Percentiles rank a stretch among this genome's conserved stretches.
Conservation (phyloP, 2,888 invertebrate species). For the Neoaliturus tenellus region DNA sequence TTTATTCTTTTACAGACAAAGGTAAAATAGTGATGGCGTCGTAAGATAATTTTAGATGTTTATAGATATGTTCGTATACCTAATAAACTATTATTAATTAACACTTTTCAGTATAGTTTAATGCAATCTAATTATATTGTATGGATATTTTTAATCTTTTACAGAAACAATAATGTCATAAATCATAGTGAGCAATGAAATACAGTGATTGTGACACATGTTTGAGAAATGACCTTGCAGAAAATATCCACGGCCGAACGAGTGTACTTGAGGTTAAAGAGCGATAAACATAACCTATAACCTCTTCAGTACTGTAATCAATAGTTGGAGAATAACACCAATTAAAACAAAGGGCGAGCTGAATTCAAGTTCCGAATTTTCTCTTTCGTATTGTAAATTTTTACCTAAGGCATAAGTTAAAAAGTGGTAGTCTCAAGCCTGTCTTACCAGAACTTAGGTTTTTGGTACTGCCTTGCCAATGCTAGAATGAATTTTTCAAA, state of each 20-base stretch:
- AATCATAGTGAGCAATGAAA: background rate
- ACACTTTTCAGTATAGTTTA: background rate
- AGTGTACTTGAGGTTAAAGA: slow-evolving; percentile 47
- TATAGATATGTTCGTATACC: background rate
- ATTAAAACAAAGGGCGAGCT: too few relatives aligned
- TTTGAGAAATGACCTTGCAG: slow-evolving; percentile 56
- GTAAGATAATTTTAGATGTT: slow-evolving; percentile 59
- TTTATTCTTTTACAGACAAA: slow-evolving; percentile 56
- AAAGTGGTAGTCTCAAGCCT: too few relatives aligned
- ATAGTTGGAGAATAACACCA: too few relatives aligned
- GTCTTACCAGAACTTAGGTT: too few relatives aligned
- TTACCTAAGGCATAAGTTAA: too few relatives aligned
- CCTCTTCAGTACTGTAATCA: background rate
- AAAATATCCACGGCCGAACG: slow-evolving; percentile 47
- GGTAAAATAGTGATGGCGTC: slow-evolving; percentile 63
- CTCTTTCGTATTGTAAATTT: too few relatives aligned
- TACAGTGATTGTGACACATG: slow-evolving; percentile 50
- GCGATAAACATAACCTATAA: slow-evolving; percentile 49
- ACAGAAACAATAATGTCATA: background rate
- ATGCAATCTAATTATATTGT: background rate
- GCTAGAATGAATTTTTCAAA: too few relatives aligned
- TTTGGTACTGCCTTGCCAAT: too few relatives aligned
- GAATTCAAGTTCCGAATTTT: too few relatives aligned
- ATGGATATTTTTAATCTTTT: background rate
- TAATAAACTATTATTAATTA: too few relatives aligned